Evolutionary conservation across 2,888 invertebrate species (phyloP), one percentile per base, ranked within the genome.

Genomic region (Drosophila formosana): DNA sequence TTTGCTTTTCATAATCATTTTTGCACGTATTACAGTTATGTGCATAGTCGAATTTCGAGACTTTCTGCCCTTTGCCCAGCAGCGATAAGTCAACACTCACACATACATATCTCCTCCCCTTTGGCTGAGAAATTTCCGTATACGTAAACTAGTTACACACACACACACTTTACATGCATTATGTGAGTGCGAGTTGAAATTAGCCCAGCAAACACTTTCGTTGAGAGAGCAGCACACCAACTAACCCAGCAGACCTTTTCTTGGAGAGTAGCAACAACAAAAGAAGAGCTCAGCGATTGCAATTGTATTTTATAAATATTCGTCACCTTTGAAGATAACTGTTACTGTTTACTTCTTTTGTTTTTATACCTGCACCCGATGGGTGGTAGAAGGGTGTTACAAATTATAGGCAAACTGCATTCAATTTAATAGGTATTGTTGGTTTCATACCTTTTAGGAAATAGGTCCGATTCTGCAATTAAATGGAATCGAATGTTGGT

Each of bases 41-140:
- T 49, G 30, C 5, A 4, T 37, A 5, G 32, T 50, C 34, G 34
- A 50, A 9, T 50, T 50, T 50, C 50, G 7, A 30, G 30, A 50
- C 5, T 32, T 50, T 50, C 18, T 34, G 50, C 50, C 30, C 50
- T 50, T 50, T 50, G 50, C 23, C 18, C 50, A 18, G 9, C 11
- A 7, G 13, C 47, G 47, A 47, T 47, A 47, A 47, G 28, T 30
- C 18, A n/a, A 9, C 26, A 9, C 11, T n/a, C 4, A 37, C 39
- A 55, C 8, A 23, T 28, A 41, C 6, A 26, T 45, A 9, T 26
- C 9, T 41, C 7, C 28, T 23, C 8, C 13, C 8, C 30, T 32
- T 49, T 58, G 47, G 3, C 2, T 58, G 32, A 4, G 8, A 11
- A 55, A 25, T 9, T 30, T 7, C 13, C 49, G 8, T 28, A 9